These are phyloP conservation scores for Iphiclides podalirius DNA, from an alignment of 2,888 invertebrate genomes.

Conservation along the genomic window DNA sequence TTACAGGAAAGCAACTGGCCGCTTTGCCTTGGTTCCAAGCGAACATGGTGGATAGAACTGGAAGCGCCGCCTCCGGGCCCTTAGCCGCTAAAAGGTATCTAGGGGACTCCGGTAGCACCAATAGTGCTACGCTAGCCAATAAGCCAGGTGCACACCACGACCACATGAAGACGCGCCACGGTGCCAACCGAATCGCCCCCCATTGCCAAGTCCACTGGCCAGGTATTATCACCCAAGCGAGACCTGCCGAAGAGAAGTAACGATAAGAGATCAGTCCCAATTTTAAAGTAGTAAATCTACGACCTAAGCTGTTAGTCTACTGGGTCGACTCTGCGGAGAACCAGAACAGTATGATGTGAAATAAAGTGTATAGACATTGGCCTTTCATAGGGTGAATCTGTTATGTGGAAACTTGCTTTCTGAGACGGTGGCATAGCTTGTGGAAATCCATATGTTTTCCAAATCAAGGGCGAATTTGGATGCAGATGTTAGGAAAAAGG, in stretches of 20 bases:
- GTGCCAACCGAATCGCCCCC: conserved; percentile 75
- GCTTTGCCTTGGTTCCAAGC: conserved; percentile 53
- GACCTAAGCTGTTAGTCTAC: too few species aligned
- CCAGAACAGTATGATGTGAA: too few species aligned
- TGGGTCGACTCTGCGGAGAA: too few species aligned
- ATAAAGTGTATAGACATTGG: too few species aligned
- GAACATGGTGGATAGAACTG: conserved; percentile 82
- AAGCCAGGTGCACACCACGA: conserved; percentile 83
- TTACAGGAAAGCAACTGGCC: conserved; percentile 65
- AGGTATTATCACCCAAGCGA: conserved; percentile 86
- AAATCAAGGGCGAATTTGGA: too few species aligned
- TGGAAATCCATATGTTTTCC: too few species aligned
- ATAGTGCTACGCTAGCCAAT: conserved; percentile 78
- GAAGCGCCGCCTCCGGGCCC: conserved; percentile 79
- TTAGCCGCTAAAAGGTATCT: conserved; percentile 84
- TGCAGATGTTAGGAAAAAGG: too few species aligned
- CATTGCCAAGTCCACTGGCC: conserved; percentile 65
- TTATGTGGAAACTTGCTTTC: too few species aligned
- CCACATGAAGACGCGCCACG: conserved; percentile 87
- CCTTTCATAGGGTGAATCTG: too few species aligned
- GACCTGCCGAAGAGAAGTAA: conserved; percentile 61
- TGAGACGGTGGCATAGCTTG: too few species aligned
- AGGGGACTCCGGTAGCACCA: conserved; percentile 87
- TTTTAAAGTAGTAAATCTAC: too few species aligned
- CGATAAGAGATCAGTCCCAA: too few species aligned